These are phyloP conservation scores for Chrysopa pallens DNA, from an alignment of 1,140 invertebrate genomes.

Conservation along the genomic window DNA sequence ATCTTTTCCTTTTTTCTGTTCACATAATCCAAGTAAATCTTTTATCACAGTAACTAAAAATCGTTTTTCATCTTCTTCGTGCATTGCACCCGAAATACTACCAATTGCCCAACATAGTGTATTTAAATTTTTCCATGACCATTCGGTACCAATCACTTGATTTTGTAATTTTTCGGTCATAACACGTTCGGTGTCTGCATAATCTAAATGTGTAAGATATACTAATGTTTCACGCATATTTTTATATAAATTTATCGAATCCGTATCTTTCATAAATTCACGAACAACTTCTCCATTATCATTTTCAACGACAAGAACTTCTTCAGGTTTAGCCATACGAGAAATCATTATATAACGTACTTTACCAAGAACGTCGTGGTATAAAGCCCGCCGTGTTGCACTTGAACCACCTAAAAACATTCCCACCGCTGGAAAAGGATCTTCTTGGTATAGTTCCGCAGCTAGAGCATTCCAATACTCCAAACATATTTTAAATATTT, in stretches of 20 bases:
- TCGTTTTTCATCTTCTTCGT: slow-evolving; percentile 97
- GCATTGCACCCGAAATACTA: slow-evolving; percentile 97
- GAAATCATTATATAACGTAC: slow-evolving; percentile 98
- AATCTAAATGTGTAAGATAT: slow-evolving; percentile 97
- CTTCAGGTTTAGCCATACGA: slow-evolving; percentile 99
- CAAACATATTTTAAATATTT: slow-evolving; percentile 99
- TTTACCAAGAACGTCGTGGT: slow-evolving; percentile 66
- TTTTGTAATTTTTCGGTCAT: slow-evolving; percentile 99
- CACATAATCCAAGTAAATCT: slow-evolving; percentile 93
- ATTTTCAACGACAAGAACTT: slow-evolving; percentile 99
- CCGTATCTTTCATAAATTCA: slow-evolving; percentile 99
- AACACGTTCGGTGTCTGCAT: slow-evolving; percentile 90
- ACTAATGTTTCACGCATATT: slow-evolving; percentile 99
- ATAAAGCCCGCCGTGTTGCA: slow-evolving; percentile 44
- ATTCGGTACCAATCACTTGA: slow-evolving; percentile 97
- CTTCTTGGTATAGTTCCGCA: slow-evolving; percentile 76
- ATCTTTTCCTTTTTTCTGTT: slow-evolving; percentile 99
- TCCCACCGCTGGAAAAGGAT: slow-evolving; percentile 24
- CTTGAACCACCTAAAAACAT: slow-evolving; percentile 12
- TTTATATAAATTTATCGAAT: slow-evolving; percentile 98
- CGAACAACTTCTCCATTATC: slow-evolving; percentile 99
- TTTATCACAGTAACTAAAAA: slow-evolving; percentile 99
- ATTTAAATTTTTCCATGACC: slow-evolving; percentile 99
- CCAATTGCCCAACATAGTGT: slow-evolving; percentile 99
- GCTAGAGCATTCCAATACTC: slow-evolving; percentile 97